Evolutionary conservation across 2,113 vertebrate genomes (phyloP), one percentile per base, ranked within the genome.

Genomic region (Numenius arquata): DNA sequence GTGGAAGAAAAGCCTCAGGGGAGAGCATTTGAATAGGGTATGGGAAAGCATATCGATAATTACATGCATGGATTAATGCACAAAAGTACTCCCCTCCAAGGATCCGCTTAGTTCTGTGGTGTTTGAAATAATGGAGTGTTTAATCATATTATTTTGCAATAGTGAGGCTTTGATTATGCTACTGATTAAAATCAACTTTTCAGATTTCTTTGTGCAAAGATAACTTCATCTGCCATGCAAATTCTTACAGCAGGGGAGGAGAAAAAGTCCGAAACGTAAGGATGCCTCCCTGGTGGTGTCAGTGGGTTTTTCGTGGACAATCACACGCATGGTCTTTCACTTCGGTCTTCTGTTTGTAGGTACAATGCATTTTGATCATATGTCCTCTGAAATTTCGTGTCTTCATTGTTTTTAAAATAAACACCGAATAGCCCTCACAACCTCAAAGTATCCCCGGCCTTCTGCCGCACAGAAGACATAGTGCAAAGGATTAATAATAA

Each of bases 91-190:
- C 84, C 73, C 62, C 66, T 92, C 70, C 93, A 85, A 93, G 93
- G 91, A 91, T 95, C 79, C 4, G 53, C 92, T 93, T 90, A 79
- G 79, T 85, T 92, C 89, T 50, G 75, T 95, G 80, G 63, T 5
- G 6, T 88, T 92, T 79, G 91, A 95, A 94, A 94, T 95, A 81
- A 88, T 87, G 84, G 84, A 82, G 66, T 84, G 59, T 88, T 96
- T 96, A 93, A 96, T 95, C 94, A 80, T 73, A 85, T 91, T 95
- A 86, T 97, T 96, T 95, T 95, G 84, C 91, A 91, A 88, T 96
- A 95, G 77, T 30, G 74, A 87, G 50, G 66, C 87, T 93, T 95
- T 96, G 95, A 95, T 95, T 96, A 82, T 34, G 74, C 89, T 83
- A 27, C 81, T 94, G 96, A 96, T 95, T 94, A 93, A 92, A 96